Base-by-base conservation (phyloP, 2,888 invertebrate genomes). In the Xanthia togata region DNA sequence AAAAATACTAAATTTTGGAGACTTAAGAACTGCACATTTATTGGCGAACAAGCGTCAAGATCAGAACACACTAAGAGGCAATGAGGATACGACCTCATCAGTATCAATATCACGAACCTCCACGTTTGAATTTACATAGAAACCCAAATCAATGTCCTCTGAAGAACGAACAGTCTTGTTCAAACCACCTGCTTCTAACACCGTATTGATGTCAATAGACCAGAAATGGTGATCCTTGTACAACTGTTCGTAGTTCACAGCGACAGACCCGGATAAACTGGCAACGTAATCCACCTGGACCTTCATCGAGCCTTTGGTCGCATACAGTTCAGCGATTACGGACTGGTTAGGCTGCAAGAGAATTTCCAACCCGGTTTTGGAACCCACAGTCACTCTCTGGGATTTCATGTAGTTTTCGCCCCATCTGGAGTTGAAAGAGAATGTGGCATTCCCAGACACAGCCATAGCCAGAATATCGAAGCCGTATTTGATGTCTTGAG, bases 211-310 rank as follows among this genome's bases (percentile, higher is more conserved):
- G 59, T 89, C 89, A 4, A 91, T 41, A 1, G 87, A 87, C 91
- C 91, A 93, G 89, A 93, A 93, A 70, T 91, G 89, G 75, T 93
- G 93, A 26, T 83, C 90, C 41, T 89, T 89, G 81, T 83, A 90
- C 3, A 60, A 41, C 0, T 84, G 68, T 0, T 55, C 69, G 71
- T 90, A 93, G 76, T 92, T 92, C 1, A 86, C 84, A 31, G 90
- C 91, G 0, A 90, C 84, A 4, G 55, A 14, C 5, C 94, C 94
- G 0, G 74, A 64, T 59, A 93, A 67, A 68, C 69, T 90, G 23
- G 91, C 90, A 20, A 85, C 87, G 60, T 90, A 94, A 20, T 91
- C 89, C 3, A 94, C 80, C 53, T 91, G 81, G 4, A 93, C 76
- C 8, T 85, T 78, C 71, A 93, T 87, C 0, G 76, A 77, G 0